Conservation (phyloP, 2,113 vertebrate species). For the Odobenus rosmarus region DNA sequence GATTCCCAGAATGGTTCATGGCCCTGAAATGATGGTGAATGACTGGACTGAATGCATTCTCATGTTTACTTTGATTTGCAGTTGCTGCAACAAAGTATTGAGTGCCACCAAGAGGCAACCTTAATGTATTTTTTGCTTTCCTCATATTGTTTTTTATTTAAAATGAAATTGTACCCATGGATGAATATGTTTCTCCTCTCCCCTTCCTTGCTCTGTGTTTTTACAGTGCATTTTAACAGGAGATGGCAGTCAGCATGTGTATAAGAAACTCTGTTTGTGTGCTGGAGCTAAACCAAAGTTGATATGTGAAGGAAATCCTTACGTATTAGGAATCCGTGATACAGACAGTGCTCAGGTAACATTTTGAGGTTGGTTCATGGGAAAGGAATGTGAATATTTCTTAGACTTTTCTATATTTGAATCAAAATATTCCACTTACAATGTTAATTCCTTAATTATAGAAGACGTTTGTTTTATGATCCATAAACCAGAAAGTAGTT, state of each 20-base stretch:
- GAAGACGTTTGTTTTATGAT: background rate
- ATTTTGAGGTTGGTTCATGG: background rate
- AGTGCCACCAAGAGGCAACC: constrained; percentile 64
- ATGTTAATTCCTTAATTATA: background rate
- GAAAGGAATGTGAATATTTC: background rate
- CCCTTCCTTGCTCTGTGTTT: constrained; percentile 38
- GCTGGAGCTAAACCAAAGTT: constrained; percentile 94
- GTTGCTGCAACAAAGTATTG: background rate
- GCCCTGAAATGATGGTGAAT: background rate
- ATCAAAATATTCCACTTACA: background rate
- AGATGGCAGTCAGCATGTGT: constrained; percentile 87
- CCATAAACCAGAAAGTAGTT: background rate
- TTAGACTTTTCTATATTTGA: background rate
- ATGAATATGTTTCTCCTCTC: background rate
- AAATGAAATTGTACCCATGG: background rate
- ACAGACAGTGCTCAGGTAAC: constrained; percentile 97
- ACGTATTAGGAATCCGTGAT: constrained; percentile 96
- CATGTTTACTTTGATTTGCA: background rate
- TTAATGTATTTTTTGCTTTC: background rate
- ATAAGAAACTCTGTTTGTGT: constrained; percentile 95
- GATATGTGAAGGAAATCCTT: constrained; percentile 88
- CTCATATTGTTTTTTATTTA: background rate
- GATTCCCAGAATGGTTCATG: background rate
- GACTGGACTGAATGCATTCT: background rate
- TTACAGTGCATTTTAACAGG: constrained; percentile 90